phyloP scores from a whole-genome alignment of 1,140 invertebrate species.

The Patella vulgata region DNA sequence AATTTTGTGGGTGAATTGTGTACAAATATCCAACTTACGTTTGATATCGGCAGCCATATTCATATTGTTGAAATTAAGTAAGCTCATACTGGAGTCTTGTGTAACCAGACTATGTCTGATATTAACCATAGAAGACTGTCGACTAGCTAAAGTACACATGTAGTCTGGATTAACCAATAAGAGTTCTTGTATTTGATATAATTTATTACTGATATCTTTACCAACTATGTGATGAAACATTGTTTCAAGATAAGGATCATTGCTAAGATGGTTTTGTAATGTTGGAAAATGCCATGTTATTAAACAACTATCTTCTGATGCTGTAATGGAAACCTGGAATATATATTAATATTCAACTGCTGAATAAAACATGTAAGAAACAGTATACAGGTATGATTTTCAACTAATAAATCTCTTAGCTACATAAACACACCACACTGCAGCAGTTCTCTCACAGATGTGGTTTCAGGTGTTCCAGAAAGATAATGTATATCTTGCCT shows the following conservation, averaged over 20 bases:
- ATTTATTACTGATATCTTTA: conserved; percentile 86
- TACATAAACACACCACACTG: no score
- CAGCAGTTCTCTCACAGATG: no score
- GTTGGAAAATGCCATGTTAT: conserved; percentile 82
- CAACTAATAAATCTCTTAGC: no score
- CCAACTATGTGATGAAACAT: conserved; percentile 83
- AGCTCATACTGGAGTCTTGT: conserved; percentile 24
- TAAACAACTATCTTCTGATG: conserved; percentile 80
- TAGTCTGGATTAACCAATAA: conserved; percentile 41
- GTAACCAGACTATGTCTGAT: conserved; percentile 35
- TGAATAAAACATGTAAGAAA: no score
- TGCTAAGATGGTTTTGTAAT: conserved; percentile 77
- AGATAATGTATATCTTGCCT: no score
- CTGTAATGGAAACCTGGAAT: conserved; percentile 79
- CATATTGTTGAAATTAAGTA: conserved; percentile 21
- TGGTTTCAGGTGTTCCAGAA: no score
- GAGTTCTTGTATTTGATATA: conserved; percentile 70
- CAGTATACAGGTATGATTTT: no score
- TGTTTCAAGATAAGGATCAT: conserved; percentile 77
- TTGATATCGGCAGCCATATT: no score
- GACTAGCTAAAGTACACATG: conserved; percentile 28
- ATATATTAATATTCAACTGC: no score
- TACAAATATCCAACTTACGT: no score
- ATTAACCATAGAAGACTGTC: conserved; percentile 45
- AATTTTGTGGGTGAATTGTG: no score